phyloP scores from a whole-genome alignment of 1,140 invertebrate species.

The Lerema accius region DNA sequence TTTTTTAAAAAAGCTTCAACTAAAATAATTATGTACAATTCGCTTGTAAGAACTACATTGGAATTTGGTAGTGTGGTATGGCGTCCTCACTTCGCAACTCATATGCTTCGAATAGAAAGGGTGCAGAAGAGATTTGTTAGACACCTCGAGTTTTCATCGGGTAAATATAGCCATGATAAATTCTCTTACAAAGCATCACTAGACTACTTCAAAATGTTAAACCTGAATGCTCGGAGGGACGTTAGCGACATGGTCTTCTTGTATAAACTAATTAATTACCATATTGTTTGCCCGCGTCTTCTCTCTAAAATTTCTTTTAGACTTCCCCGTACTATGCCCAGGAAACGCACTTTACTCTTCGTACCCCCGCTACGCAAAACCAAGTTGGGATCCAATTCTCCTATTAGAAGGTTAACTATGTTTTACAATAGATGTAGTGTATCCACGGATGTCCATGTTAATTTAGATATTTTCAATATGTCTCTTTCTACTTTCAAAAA shows the following conservation, averaged over 20 bases:
- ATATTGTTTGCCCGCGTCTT: background rate
- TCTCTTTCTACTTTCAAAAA: background rate
- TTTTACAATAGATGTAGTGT: background rate
- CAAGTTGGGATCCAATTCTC: background rate
- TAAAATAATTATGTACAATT: constrained; percentile 7
- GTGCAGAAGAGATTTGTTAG: constrained; percentile 17
- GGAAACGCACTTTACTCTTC: background rate
- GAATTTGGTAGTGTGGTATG: constrained; percentile 18
- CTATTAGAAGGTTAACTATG: background rate
- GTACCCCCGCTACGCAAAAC: background rate
- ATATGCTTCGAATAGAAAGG: constrained; percentile 1
- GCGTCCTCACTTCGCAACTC: constrained; percentile 7
- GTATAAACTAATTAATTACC: background rate
- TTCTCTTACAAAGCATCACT: background rate
- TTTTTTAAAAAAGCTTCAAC: constrained; percentile 4
- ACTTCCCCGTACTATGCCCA: background rate
- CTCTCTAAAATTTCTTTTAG: background rate
- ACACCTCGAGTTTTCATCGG: background rate
- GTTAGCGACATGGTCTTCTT: background rate
- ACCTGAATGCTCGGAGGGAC: background rate
- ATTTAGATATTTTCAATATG: background rate
- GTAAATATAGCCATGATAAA: background rate
- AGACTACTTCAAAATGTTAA: background rate
- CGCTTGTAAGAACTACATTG: background rate
- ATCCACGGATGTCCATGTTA: background rate